A percentile compares a stretch with the other conserved stretches of the same genome.
Conservation (phyloP, 2,888 invertebrate genomes). For the Chouioia cunea region DNA sequence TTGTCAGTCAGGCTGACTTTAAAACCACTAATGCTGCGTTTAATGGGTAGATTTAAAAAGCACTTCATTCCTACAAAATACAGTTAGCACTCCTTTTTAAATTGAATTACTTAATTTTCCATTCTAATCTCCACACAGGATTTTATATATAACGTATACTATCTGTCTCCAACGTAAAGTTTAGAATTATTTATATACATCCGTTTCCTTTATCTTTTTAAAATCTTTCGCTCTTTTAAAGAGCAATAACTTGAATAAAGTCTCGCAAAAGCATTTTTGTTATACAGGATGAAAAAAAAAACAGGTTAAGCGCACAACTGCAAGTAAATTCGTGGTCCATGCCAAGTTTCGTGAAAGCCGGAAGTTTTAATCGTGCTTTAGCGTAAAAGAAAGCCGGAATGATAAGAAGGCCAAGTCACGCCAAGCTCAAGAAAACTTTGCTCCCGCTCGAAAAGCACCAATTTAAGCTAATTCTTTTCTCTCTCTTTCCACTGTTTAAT, state of each 20-base stretch:
- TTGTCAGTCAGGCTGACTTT: too few relatives aligned
- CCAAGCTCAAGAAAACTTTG: slow-evolving; percentile 29
- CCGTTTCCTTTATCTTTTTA: background rate
- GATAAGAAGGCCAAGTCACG: slow-evolving; percentile 38
- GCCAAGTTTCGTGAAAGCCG: slow-evolving; percentile 10
- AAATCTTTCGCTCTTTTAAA: slow-evolving; percentile 18
- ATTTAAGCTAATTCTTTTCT: slow-evolving; percentile 27
- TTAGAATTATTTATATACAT: background rate
- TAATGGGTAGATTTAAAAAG: too few relatives aligned
- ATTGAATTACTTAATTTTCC: too few relatives aligned
- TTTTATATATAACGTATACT: too few relatives aligned
- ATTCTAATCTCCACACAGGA: too few relatives aligned
- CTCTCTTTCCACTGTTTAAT: background rate
- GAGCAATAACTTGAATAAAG: slow-evolving; percentile 32
- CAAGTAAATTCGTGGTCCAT: slow-evolving; percentile 33
- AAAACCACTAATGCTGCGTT: too few relatives aligned
- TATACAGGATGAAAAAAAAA: slow-evolving; percentile 28
- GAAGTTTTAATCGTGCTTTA: slow-evolving; percentile 45
- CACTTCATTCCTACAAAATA: too few relatives aligned
- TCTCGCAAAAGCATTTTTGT: slow-evolving; percentile 34
- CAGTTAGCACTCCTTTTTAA: too few relatives aligned
- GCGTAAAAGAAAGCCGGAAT: slow-evolving; percentile 42
- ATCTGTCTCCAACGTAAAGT: too few relatives aligned
- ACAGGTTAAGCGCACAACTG: slow-evolving; percentile 40
- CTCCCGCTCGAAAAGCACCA: slow-evolving; percentile 18